A percentile compares a stretch with the other conserved stretches of the same genome.
Evolutionary conservation across 2,113 vertebrate genomes (phyloP).

Genomic region (Percopsis transmontana): DNA sequence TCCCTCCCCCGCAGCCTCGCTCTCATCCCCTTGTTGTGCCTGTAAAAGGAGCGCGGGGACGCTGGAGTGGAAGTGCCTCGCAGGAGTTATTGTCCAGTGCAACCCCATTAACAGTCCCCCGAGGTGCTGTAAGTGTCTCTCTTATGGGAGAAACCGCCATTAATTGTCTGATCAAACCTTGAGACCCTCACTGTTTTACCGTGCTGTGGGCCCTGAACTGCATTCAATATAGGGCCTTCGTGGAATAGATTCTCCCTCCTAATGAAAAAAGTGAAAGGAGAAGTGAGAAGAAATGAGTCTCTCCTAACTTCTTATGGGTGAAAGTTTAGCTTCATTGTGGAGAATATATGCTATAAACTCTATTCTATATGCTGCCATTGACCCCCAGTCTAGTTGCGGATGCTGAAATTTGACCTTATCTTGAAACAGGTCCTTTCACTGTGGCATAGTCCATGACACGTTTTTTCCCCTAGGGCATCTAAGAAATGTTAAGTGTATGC

Average conservation of each 20-base stretch:
- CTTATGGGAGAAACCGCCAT: conserved; percentile 65
- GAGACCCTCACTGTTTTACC: conserved; percentile 70
- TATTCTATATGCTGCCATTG: no score
- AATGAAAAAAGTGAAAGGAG: conserved; percentile 54
- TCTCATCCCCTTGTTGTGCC: conserved; percentile 62
- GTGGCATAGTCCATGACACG: background rate
- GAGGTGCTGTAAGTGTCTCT: conserved; percentile 68
- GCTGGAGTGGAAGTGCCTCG: conserved; percentile 55
- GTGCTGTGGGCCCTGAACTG: conserved; percentile 64
- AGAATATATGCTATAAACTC: conserved; percentile 26
- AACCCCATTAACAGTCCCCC: conserved; percentile 70
- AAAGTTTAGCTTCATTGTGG: conserved; percentile 60
- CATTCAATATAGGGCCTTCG: conserved; percentile 50
- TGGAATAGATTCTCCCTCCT: conserved; percentile 64
- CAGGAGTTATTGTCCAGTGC: conserved; percentile 73
- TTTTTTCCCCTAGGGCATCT: no score
- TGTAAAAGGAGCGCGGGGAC: conserved; percentile 63
- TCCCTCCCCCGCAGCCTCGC: conserved; percentile 32
- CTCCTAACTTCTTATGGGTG: conserved; percentile 49
- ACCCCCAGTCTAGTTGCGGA: background rate
- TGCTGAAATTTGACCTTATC: background rate
- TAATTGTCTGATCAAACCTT: conserved; percentile 72
- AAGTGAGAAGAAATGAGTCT: no score
- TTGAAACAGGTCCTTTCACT: background rate
- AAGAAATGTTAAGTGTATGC: no score